These are phyloP conservation scores for Hydroisotoma schaefferi DNA, from an alignment of 2,888 invertebrate species.

Conservation along the genomic window DNA sequence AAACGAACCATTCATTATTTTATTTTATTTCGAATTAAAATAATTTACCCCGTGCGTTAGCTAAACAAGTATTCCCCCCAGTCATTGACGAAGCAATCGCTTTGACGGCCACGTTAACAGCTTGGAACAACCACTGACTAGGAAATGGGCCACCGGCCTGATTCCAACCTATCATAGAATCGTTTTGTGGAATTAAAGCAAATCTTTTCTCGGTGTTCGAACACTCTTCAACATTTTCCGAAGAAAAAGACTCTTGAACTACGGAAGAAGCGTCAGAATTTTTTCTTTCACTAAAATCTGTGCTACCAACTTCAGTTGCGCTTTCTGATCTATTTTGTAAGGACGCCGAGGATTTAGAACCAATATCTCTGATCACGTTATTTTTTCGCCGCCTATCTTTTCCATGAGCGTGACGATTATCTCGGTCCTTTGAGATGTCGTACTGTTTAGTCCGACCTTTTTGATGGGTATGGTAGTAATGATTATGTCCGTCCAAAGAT, in stretches of 20 bases:
- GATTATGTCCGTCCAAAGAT: constrained; percentile 35
- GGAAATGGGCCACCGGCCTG: constrained; percentile 45
- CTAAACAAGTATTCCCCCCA: background rate
- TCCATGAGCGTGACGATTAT: constrained; percentile 3
- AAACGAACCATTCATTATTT: too few species aligned
- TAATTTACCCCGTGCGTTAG: too few species aligned
- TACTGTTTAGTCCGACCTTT: constrained; percentile 13
- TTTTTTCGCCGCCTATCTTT: constrained; percentile 4
- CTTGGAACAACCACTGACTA: constrained; percentile 48
- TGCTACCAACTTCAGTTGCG: constrained; percentile 3
- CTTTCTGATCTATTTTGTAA: constrained; percentile 4
- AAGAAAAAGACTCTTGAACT: constrained; percentile 6
- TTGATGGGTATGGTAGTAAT: constrained; percentile 15
- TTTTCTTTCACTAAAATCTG: constrained; percentile 1
- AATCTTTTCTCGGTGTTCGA: constrained; percentile 33
- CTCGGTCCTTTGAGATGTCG: constrained; percentile 13
- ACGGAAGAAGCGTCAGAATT: constrained; percentile 6
- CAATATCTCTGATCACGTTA: constrained; percentile 1
- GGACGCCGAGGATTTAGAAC: background rate
- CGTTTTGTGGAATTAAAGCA: constrained; percentile 41
- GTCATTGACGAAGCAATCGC: constrained; percentile 30
- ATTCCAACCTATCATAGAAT: constrained; percentile 45
- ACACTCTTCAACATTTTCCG: constrained; percentile 8
- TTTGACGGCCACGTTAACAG: constrained; percentile 47
- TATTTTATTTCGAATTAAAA: background rate